phyloP scores from a whole-genome alignment of 2,797 vertebrate genomes.

The Scomberomorus guttatus region DNA sequence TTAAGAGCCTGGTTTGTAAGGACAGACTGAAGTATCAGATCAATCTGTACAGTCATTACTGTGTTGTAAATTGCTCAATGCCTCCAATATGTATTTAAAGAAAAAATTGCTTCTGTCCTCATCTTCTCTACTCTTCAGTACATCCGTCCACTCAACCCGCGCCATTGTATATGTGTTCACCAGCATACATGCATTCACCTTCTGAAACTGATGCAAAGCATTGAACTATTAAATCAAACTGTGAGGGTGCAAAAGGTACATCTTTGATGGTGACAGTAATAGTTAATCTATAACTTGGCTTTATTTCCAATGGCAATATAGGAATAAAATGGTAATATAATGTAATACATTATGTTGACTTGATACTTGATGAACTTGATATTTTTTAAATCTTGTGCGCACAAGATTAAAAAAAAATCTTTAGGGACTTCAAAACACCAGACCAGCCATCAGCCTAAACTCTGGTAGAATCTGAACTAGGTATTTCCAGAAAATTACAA shows the following conservation, averaged over 20 bases:
- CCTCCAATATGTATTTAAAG: conserved; percentile 17
- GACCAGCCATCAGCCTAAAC: not conserved
- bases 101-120: conserved; percentile 4
- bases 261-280: not conserved
- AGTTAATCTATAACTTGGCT: conserved; percentile 1
- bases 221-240: conserved; percentile 21
- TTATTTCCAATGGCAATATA: not conserved
- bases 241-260: conserved; percentile 5
- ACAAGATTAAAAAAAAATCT: not conserved
- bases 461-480: not conserved
- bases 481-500: not conserved
- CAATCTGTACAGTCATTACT: conserved; percentile 39
- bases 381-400: not conserved
- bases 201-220: conserved; percentile 10
- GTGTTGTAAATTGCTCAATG: conserved; percentile 33
- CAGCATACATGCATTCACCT: conserved; percentile 1
- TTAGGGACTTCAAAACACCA: not conserved
- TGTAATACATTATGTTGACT: not conserved
- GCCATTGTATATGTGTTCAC: not conserved
- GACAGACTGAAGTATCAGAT: conserved; percentile 14
- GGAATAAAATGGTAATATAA: not conserved
- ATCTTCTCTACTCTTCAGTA: conserved; percentile 36
- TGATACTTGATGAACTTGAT: not conserved
- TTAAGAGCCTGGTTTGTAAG: conserved; percentile 8
- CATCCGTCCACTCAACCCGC: conserved; percentile 34